Base-by-base conservation (phyloP, 2,888 invertebrate genomes). In the Platycnemis pennipes region DNA sequence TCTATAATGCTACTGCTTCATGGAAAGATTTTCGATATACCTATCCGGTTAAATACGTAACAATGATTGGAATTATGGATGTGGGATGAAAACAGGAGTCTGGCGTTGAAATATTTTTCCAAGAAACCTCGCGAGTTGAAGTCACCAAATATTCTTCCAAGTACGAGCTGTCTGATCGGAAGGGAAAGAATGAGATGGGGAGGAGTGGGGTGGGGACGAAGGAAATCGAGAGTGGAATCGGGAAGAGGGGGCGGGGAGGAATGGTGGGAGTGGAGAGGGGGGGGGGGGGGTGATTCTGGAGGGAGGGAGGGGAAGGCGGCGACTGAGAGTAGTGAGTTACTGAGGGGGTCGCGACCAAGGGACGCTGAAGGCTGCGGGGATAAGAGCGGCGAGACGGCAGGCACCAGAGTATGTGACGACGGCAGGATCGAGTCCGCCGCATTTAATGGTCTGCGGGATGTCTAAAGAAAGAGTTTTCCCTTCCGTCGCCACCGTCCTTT, bases 371-470 rank as follows among this genome's bases (percentile, higher is more conserved):
- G 63, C 37, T 45, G 37, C n/a, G 63, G 19, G 91, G 91, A 63
- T 56, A 49, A 63, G 42, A n/a, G 3, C 46, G n/a, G 37, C n/a
- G 31, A 42, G 89, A 89, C 42, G 31, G 56, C n/a, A 26, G 44
- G 63, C 44, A 63, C 63, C n/a, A 44, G 46, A 13, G 44, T n/a
- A 91, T 91, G 44, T 91, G 91, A 56, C 91, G 91, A 91, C 91
- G 63, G 45, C 19, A 91, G 91, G 45, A 91, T 91, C 44, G 91
- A 56, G 44, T 69, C 56, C 56, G 63, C 91, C 56, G 63, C 91
- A 44, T 91, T 91, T 91, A 91, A 91, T 91, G 91, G 91, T 91
- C 63, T 91, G 42, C 91, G 87, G 87, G 45, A 46, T 22, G 46
- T 63, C 56, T 91, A 44, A 91, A 91, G 44, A 44, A 91, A 91